phyloP scores from a whole-genome alignment of 2,797 vertebrate species.

The Bradypus variegatus region DNA sequence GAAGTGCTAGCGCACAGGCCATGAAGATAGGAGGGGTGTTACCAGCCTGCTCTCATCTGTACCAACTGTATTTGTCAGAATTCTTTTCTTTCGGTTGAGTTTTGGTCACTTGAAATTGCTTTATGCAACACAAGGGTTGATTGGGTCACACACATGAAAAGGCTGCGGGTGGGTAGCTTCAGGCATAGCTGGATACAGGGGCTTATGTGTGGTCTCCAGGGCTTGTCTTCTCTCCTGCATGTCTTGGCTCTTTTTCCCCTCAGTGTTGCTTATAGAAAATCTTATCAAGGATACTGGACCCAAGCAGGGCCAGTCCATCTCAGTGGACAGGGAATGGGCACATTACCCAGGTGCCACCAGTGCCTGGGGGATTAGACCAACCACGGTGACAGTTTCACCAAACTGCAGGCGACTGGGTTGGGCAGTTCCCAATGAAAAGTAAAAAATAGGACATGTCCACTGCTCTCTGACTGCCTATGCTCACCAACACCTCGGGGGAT shows the following conservation, averaged over 20 bases:
- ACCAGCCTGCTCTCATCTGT: neutral
- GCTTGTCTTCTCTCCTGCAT: neutral
- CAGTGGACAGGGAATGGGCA: neutral
- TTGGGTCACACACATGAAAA: neutral
- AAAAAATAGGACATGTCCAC: neutral
- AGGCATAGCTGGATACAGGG: neutral
- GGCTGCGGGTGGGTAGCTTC: neutral
- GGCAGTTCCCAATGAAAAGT: neutral
- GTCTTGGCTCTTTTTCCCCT: neutral
- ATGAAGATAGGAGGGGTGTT: neutral
- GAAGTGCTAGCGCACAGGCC: neutral
- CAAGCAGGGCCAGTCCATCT: neutral
- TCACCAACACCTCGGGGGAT: neutral
- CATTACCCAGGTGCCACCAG: neutral
- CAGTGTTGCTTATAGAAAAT: neutral
- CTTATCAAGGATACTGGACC: neutral
- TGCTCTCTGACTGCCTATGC: neutral
- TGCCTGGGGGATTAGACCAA: neutral
- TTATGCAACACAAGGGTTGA: neutral
- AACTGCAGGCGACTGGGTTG: neutral
- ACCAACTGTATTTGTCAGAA: neutral
- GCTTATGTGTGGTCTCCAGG: neutral
- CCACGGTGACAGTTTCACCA: neutral
- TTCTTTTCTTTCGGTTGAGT: slow-evolving; percentile 15
- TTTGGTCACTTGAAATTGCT: slow-evolving; percentile 19